Base-by-base conservation (phyloP, 1,140 invertebrate species). In the Belonocnema kinseyi region DNA sequence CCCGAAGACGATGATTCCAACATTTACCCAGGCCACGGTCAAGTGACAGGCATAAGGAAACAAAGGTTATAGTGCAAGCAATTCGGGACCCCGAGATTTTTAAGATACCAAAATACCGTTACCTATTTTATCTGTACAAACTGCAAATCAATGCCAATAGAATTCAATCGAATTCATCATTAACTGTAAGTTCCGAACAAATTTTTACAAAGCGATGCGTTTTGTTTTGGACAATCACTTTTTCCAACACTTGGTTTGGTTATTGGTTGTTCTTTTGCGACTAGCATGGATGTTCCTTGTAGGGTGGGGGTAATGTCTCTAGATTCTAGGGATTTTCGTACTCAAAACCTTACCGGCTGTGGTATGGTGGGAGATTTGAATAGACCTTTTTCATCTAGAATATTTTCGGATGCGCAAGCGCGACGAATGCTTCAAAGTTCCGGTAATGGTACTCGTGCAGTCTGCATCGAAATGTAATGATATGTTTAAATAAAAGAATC, bases 51-150 rank as follows among this genome's bases (percentile, higher is more conserved):
- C 61, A 66, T 66, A 72, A 51, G 73, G 75, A 83, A 84, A 84
- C 83, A 84, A 84, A 83, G 83, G 83, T 84, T 84, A 84, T 81
- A 81, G 76, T 72, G 54, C 73, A 78, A 83, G 81, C 81, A 78
- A 80, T 81, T 73, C 52, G 33, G 16, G 74, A 51, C 73, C 72
- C 53, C 75, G 66, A 73, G 74, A 80, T 58, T 53, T 50, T 33
- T 17, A 26, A 79, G 61, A 78, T 53, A 74, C 21, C 61, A 73
- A 78, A 53, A 66, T 13, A 72, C 46, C 74, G 73, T 85, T 86
- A 85, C 82, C 85, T 83, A 83, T 85, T 81, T 81, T 71, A 74
- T 70, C 56, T 58, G 72, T 82, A 74, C 75, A 79, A 81, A 82
- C 71, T 83, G 81, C 78, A 74, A 82, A 58, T 83, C 80, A 84